Percentiles rank a stretch among this genome's conserved stretches.
These are phyloP conservation scores for Catajapyx aquilonaris DNA, from an alignment of 1,140 invertebrate genomes.

Conservation along the genomic window DNA sequence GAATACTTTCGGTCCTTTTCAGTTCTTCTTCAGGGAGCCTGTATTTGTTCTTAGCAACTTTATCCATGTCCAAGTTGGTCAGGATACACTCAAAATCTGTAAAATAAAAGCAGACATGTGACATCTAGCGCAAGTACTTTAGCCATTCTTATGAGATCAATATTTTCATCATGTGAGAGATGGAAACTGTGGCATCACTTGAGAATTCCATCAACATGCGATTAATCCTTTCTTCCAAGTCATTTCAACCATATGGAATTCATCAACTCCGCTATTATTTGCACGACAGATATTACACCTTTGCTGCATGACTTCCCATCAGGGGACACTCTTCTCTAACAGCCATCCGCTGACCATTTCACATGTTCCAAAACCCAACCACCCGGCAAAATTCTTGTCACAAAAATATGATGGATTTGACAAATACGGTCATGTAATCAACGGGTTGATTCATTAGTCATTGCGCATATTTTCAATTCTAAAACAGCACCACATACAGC, in stretches of 20 bases:
- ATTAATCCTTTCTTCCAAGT: background rate
- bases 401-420: too few relatives aligned
- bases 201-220: background rate
- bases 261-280: background rate
- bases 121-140: slow-evolving; percentile 2
- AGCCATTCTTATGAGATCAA: background rate
- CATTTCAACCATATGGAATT: background rate
- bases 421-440: too few relatives aligned
- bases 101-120: slow-evolving; percentile 15
- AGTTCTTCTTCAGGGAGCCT: slow-evolving; percentile 46
- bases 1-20: slow-evolving; percentile 55
- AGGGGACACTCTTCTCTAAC: too few relatives aligned
- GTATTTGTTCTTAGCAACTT: slow-evolving; percentile 46
- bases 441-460: too few relatives aligned
- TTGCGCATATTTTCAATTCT: too few relatives aligned
- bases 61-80: slow-evolving; percentile 57
- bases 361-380: too few relatives aligned
- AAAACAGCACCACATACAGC: too few relatives aligned
- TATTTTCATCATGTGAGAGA: background rate
- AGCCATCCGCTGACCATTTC: too few relatives aligned
- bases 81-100: slow-evolving; percentile 73
- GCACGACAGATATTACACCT: too few relatives aligned
- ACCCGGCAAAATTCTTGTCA: too few relatives aligned
- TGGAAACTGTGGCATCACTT: background rate
- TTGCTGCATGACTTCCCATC: too few relatives aligned